A percentile compares a stretch with the other conserved stretches of the same genome.
These are phyloP conservation scores for Zapus hudsonius DNA, from an alignment of 2,113 vertebrate genomes.

Conservation along the genomic window DNA sequence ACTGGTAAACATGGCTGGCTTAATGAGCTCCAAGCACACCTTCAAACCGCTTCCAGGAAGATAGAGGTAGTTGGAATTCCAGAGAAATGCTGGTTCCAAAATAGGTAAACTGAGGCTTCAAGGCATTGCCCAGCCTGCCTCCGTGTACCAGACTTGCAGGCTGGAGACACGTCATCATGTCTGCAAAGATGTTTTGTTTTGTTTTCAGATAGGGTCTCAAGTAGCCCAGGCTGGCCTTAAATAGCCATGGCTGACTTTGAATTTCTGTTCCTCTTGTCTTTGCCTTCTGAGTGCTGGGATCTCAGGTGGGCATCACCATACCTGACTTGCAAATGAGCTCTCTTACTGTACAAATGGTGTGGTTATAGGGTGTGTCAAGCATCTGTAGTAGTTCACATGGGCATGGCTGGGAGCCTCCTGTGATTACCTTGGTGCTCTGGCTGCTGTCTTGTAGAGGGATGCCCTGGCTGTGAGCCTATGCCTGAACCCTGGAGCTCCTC, in stretches of 20 bases:
- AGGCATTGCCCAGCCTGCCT: too few species aligned
- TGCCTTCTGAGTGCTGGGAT: not conserved
- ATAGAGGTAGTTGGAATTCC: too few species aligned
- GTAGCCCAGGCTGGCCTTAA: not conserved
- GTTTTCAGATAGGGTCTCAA: not conserved
- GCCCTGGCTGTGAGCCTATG: not conserved
- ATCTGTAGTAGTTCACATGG: not conserved
- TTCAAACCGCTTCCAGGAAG: too few species aligned
- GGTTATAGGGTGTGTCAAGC: not conserved
- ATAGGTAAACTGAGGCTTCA: too few species aligned
- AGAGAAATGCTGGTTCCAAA: too few species aligned
- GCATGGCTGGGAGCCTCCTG: too few species aligned
- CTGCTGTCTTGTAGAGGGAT: not conserved
- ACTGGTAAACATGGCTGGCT: too few species aligned
- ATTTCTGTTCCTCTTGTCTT: not conserved
- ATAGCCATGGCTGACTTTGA: not conserved
- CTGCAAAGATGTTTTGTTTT: too few species aligned
- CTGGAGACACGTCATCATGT: too few species aligned
- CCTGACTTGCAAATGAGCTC: not conserved
- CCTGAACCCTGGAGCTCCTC: not conserved
- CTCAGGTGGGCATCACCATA: not conserved
- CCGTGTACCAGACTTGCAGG: too few species aligned
- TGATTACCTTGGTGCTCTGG: not conserved
- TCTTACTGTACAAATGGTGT: not conserved
- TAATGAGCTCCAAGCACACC: too few species aligned